Percentiles rank a stretch among this genome's conserved stretches.
These are phyloP conservation scores for Tinamus guttatus DNA, from an alignment of 2,113 vertebrate genomes.

Conservation along the genomic window DNA sequence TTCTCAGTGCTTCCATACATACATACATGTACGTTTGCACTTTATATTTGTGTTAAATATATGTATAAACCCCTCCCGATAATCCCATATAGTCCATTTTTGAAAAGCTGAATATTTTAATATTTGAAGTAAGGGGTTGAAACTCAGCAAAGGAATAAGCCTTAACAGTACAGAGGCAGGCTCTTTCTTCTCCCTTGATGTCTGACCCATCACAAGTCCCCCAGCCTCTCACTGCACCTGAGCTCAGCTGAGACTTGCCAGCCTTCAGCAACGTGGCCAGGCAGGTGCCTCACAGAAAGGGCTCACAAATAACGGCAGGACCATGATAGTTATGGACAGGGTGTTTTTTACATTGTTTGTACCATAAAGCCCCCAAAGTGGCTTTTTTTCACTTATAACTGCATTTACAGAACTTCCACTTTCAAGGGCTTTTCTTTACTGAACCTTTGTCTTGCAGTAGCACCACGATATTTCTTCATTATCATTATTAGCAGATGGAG, in stretches of 20 bases:
- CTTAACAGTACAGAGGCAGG: rapidly evolving
- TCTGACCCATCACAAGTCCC: neutral
- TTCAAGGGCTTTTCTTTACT: neutral
- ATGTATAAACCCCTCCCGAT: rapidly evolving
- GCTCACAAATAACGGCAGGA: neutral
- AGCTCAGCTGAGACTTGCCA: neutral
- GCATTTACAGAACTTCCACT: neutral
- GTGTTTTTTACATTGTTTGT: neutral
- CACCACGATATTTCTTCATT: neutral
- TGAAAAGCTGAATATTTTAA: neutral
- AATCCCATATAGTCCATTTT: neutral
- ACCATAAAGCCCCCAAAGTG: neutral
- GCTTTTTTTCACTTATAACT: neutral
- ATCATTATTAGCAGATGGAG: conserved; percentile 37
- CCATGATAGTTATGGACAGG: neutral
- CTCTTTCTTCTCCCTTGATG: neutral
- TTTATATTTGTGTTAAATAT: neutral
- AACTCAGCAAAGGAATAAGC: neutral
- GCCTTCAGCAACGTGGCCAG: neutral
- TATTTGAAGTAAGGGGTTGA: neutral
- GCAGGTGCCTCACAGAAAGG: neutral
- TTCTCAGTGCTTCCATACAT: neutral
- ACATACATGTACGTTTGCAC: neutral
- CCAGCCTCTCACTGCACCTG: rapidly evolving
- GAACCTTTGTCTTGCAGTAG: neutral